phyloP scores from a whole-genome alignment of 2,888 invertebrate genomes.

The Amblyteles armatorius region DNA sequence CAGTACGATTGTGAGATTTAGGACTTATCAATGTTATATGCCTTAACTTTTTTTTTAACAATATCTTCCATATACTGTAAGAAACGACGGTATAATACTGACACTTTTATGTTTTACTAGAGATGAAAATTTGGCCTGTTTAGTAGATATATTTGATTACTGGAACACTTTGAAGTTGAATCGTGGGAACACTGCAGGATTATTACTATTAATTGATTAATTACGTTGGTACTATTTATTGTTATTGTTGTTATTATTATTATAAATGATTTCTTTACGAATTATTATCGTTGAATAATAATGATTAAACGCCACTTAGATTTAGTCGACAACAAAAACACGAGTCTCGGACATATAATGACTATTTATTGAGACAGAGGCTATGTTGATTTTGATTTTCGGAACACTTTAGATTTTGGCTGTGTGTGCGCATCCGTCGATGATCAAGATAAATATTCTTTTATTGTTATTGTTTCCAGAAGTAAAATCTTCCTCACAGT shows the following conservation, averaged over 20 bases:
- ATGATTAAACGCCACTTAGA: conserved; percentile 42
- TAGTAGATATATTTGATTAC: conserved; percentile 49
- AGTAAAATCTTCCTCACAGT: conserved; percentile 12
- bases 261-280: conserved; percentile 25
- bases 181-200: conserved; percentile 44
- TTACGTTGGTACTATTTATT: conserved; percentile 18
- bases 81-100: conserved; percentile 51
- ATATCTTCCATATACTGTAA: conserved; percentile 16
- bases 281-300: conserved; percentile 34
- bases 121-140: conserved; percentile 42
- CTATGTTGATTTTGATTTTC: conserved; percentile 67
- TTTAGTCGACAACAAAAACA: conserved; percentile 18
- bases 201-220: conserved; percentile 14
- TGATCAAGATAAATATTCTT: conserved; percentile 40
- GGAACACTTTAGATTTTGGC: conserved; percentile 68
- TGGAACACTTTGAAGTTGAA: conserved; percentile 62
- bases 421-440: conserved; percentile 29
- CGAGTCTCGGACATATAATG: conserved; percentile 30
- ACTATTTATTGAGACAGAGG: conserved; percentile 49
- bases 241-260: conserved; percentile 26
- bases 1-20: conserved; percentile 8
- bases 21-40: conserved; percentile 15
- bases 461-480: conserved; percentile 1
- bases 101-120: not conserved
- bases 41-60: not conserved